phyloP scores from a whole-genome alignment of 1,140 invertebrate species.

The Popillia japonica region DNA sequence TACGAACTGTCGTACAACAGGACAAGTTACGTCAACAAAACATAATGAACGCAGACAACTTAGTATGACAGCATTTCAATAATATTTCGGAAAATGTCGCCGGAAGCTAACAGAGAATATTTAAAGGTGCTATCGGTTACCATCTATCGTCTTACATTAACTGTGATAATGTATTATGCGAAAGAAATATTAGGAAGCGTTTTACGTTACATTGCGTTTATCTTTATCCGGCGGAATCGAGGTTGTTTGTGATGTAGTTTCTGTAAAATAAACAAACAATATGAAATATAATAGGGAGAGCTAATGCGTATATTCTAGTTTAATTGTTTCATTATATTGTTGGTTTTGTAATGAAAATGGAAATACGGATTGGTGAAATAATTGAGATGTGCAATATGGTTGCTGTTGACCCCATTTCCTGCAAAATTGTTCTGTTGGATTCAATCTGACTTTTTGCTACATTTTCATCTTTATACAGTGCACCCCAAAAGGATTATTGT shows the following conservation, averaged over 20 bases:
- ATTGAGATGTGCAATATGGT: not conserved
- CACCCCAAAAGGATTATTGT: too few relatives aligned
- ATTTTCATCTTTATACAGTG: too few relatives aligned
- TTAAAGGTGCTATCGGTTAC: not conserved
- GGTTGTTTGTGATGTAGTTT: not conserved
- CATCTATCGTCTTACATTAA: not conserved
- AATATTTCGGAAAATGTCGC: not conserved
- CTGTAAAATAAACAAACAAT: not conserved
- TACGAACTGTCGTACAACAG: not conserved
- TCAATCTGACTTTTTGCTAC: too few relatives aligned
- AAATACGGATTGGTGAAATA: not conserved
- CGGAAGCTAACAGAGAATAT: not conserved
- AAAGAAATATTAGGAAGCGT: not conserved
- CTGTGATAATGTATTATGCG: conserved; percentile 8
- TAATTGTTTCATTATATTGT: not conserved
- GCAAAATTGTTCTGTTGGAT: too few relatives aligned
- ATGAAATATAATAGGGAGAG: not conserved
- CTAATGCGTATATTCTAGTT: not conserved
- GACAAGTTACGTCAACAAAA: not conserved
- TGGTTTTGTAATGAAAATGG: not conserved
- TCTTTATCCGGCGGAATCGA: not conserved
- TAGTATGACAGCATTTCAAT: not conserved
- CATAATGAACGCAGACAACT: not conserved
- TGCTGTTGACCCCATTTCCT: too few relatives aligned
- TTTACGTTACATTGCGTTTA: conserved; percentile 3